Percentiles rank a stretch among this genome's conserved stretches.
Conservation (phyloP, 2,113 vertebrate genomes). For the Alouatta palliata region DNA sequence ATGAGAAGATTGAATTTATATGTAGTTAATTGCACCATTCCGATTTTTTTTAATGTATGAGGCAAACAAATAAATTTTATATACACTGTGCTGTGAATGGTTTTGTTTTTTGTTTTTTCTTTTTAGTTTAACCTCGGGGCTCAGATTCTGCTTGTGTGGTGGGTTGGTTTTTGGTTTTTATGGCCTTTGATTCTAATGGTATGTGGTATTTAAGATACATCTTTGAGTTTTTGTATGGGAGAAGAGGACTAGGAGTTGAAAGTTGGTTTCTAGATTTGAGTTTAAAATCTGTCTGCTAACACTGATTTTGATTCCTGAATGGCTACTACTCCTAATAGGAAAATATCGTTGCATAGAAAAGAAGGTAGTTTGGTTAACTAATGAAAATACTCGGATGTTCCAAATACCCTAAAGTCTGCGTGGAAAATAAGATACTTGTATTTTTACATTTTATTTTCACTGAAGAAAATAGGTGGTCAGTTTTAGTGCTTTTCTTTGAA, state of each 20-base stretch:
- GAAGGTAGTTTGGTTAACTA: background rate
- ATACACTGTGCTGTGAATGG: background rate
- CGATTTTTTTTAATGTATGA: background rate
- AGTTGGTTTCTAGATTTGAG: background rate
- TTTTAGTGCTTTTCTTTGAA: background rate
- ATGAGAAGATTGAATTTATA: background rate
- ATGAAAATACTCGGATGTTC: background rate
- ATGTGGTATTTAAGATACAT: background rate
- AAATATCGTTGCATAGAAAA: background rate
- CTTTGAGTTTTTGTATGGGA: background rate
- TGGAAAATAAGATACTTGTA: background rate
- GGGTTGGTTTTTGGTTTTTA: background rate
- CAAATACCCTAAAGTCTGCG: background rate
- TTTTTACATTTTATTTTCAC: conserved; percentile 26
- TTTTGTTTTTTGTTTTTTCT: background rate
- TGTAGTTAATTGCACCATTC: background rate
- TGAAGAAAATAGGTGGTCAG: background rate
- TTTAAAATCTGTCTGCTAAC: background rate
- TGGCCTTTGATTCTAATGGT: background rate
- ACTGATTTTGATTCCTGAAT: background rate
- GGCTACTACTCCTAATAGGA: background rate
- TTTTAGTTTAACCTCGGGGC: background rate
- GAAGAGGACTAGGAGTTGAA: background rate
- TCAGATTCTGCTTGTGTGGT: background rate
- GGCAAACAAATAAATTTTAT: conserved; percentile 67